Evolutionary conservation across 2,888 invertebrate species (phyloP).

Genomic region (Mimachlamys varia): DNA sequence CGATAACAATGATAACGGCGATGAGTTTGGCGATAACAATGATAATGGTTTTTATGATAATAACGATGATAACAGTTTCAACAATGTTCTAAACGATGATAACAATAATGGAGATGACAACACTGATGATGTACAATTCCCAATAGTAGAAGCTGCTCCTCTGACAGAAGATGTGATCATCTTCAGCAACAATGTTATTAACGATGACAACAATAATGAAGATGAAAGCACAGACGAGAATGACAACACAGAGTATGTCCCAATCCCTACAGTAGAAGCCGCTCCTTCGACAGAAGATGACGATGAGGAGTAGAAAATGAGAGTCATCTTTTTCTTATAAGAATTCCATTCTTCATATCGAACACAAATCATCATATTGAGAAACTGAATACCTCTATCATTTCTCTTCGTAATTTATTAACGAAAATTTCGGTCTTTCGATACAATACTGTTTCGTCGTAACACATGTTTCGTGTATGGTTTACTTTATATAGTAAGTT

Average conservation of each 20-base stretch:
- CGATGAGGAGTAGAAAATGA: background rate
- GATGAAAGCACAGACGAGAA: background rate
- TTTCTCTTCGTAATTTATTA: background rate
- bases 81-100: background rate
- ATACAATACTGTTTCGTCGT: background rate
- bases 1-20: background rate
- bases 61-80: background rate
- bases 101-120: background rate
- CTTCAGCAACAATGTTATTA: background rate
- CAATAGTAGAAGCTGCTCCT: too few species aligned
- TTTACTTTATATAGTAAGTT: too few species aligned
- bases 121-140: too few species aligned
- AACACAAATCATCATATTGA: slow-evolving; percentile 1
- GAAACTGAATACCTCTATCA: background rate
- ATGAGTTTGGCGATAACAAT: background rate
- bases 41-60: background rate
- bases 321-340: background rate
- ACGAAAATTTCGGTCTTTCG: background rate
- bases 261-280: background rate
- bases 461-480: too few species aligned
- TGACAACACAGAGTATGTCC: background rate
- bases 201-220: background rate
- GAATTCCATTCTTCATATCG: slow-evolving; percentile 19
- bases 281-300: background rate
- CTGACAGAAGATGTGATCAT: too few species aligned